These are phyloP conservation scores for Sesamia inferens DNA, from an alignment of 2,888 invertebrate species.

Conservation along the genomic window DNA sequence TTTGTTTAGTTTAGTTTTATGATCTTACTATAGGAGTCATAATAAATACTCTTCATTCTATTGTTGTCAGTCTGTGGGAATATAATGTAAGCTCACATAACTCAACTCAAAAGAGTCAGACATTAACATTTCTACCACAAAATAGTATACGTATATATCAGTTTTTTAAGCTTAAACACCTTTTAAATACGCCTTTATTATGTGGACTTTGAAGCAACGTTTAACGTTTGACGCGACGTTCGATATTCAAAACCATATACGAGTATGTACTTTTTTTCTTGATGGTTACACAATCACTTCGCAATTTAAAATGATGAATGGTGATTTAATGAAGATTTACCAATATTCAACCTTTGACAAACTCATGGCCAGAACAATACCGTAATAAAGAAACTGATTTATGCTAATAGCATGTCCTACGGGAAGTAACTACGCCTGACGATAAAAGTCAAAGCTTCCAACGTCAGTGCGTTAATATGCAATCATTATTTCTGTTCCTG, in stretches of 20 bases:
- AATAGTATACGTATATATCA: too few species aligned
- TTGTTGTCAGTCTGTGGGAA: conserved; percentile 33
- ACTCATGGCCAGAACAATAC: neutral
- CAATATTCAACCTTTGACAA: neutral
- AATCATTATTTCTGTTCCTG: conserved; percentile 19
- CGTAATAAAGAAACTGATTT: conserved; percentile 4
- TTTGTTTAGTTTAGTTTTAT: too few species aligned
- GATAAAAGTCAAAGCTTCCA: conserved; percentile 18
- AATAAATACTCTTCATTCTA: too few species aligned
- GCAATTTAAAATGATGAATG: neutral
- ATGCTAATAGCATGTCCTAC: conserved; percentile 21
- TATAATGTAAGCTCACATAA: conserved; percentile 7
- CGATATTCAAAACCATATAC: too few species aligned
- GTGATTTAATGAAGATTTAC: neutral
- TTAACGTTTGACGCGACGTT: too few species aligned
- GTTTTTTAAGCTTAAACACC: too few species aligned
- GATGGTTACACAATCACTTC: too few species aligned
- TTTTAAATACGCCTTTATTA: too few species aligned
- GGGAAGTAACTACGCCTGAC: neutral
- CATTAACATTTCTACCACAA: neutral
- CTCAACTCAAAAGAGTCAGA: neutral
- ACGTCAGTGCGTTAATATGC: conserved; percentile 6
- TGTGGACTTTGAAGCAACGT: too few species aligned
- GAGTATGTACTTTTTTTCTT: too few species aligned
- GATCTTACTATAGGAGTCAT: too few species aligned